These are phyloP conservation scores for Ischnus inquisitorius DNA, from an alignment of 2,888 invertebrate genomes.

Conservation along the genomic window DNA sequence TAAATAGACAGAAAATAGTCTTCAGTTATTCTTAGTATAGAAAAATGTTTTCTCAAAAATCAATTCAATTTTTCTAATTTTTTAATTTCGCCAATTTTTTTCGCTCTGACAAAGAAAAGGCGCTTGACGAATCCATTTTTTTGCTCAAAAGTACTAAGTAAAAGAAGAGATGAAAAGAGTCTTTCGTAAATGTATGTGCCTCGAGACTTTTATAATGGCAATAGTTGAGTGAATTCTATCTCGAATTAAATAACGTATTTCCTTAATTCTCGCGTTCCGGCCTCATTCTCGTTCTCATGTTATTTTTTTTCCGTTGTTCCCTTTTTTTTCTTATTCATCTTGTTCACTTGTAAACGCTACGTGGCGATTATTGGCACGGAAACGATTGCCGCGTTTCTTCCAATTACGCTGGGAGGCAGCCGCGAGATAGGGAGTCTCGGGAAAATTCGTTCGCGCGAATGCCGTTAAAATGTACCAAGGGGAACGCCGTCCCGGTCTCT, in stretches of 20 bases:
- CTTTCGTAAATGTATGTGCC: too few relatives aligned
- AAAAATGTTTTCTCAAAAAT: too few relatives aligned
- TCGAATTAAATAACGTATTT: neutral
- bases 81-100: too few relatives aligned
- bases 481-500: conserved; percentile 36
- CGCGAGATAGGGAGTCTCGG: neutral
- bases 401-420: conserved; percentile 68
- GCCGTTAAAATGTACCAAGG: conserved; percentile 62
- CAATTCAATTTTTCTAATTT: too few relatives aligned
- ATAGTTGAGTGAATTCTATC: neutral
- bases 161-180: too few relatives aligned
- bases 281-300: neutral
- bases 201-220: too few relatives aligned
- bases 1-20: too few relatives aligned
- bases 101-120: too few relatives aligned
- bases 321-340: neutral
- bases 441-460: conserved; percentile 38
- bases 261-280: neutral
- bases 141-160: too few relatives aligned
- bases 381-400: conserved; percentile 70
- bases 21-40: too few relatives aligned
- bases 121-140: too few relatives aligned
- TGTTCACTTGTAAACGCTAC: conserved; percentile 61
- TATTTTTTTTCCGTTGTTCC: neutral
- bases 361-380: conserved; percentile 72